A percentile compares a stretch with the other conserved stretches of the same genome.
Conservation (phyloP, 2,797 vertebrate genomes). For the Catharus ustulatus region DNA sequence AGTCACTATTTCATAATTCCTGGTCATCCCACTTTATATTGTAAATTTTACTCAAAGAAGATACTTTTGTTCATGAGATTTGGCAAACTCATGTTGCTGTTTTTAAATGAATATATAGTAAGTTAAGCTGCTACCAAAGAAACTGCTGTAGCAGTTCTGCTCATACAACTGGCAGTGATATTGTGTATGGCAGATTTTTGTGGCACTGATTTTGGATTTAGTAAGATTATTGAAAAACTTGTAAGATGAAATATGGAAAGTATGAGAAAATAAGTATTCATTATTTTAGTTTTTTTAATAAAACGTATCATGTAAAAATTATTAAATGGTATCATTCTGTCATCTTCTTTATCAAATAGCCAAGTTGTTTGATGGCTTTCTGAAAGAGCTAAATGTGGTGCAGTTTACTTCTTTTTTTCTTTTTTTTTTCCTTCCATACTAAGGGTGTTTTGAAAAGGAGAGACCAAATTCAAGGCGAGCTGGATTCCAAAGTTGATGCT, state of each 20-base stretch:
- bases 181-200: neutral
- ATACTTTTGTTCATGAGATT: neutral
- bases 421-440: neutral
- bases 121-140: neutral
- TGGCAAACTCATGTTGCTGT: neutral
- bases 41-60: neutral
- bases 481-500: slow-evolving; percentile 87
- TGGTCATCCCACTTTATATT: neutral
- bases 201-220: neutral
- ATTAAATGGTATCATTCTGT: neutral
- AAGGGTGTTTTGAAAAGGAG: slow-evolving; percentile 91
- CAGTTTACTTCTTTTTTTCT: neutral
- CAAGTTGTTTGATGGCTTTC: neutral
- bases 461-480: slow-evolving; percentile 93
- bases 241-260: neutral
- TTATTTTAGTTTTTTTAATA: neutral
- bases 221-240: neutral
- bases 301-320: neutral
- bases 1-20: neutral
- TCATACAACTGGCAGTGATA: neutral
- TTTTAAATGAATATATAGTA: neutral
- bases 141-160: neutral
- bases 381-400: neutral
- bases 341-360: neutral
- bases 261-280: neutral